Percentiles rank a stretch among this genome's conserved stretches.
phyloP scores from a whole-genome alignment of 2,888 invertebrate species.

The Drosophila neonasuta region DNA sequence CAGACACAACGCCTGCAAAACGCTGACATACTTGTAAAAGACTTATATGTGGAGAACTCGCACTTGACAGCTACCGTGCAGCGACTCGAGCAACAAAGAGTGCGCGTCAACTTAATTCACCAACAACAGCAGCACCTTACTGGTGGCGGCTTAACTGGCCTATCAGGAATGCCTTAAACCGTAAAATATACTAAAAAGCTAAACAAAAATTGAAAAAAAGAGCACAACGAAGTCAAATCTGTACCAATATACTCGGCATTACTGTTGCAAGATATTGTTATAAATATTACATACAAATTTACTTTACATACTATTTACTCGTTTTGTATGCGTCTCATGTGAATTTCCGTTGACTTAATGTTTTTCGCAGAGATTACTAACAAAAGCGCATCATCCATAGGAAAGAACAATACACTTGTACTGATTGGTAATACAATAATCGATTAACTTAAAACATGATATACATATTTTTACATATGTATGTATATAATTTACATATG shows the following conservation, averaged over 20 bases:
- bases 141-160: constrained; percentile 40
- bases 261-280: constrained; percentile 47
- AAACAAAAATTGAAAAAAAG: constrained; percentile 22
- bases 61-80: constrained; percentile 86
- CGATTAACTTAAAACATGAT: constrained; percentile 44
- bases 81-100: constrained; percentile 81
- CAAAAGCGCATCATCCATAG: constrained; percentile 41
- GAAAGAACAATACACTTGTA: constrained; percentile 61
- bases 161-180: constrained; percentile 67
- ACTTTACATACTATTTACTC: constrained; percentile 50
- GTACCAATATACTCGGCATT: constrained; percentile 42
- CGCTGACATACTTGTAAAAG: constrained; percentile 90
- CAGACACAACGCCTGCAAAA: constrained; percentile 87
- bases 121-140: constrained; percentile 80
- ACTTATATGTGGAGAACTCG: constrained; percentile 92
- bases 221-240: constrained; percentile 58
- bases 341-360: constrained; percentile 48
- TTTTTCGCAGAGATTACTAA: constrained; percentile 22
- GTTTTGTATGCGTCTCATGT: constrained; percentile 40
- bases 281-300: constrained; percentile 51
- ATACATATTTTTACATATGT: constrained; percentile 19
- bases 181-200: neutral
- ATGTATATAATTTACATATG: constrained; percentile 8
- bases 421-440: constrained; percentile 58
- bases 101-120: constrained; percentile 80